These are phyloP conservation scores for Chrysogorgia sp. DNA, from an alignment of 92 coral and sea anemone genomes.

Conservation along the genomic window DNA sequence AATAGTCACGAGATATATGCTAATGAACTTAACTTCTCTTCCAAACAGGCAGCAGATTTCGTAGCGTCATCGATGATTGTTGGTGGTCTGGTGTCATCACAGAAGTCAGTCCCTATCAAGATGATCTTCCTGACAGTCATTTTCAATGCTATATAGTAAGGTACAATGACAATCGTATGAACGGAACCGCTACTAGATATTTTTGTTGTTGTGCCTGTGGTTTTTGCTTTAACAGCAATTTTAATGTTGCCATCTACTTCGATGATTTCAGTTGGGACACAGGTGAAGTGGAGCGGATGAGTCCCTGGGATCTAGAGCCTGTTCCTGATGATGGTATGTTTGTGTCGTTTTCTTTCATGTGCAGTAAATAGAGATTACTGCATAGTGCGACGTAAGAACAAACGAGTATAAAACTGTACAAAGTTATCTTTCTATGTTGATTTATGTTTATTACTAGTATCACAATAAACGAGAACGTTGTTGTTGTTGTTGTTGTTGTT, in stretches of 20 bases:
- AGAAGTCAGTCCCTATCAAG: conserved; percentile 81
- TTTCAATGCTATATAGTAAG: conserved; percentile 88
- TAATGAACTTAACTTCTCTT: not conserved
- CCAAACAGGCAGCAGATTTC: conserved; percentile 82
- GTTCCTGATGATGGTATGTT: conserved; percentile 74
- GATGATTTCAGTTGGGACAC: conserved; percentile 88
- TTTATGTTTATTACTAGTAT: too few species aligned
- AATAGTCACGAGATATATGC: not conserved
- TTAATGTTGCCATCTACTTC: not conserved
- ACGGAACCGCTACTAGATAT: not conserved
- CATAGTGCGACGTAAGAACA: too few species aligned
- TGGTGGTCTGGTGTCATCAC: conserved; percentile 99
- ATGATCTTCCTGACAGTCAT: conserved; percentile 79
- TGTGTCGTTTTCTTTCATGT: not conserved
- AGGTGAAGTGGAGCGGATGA: conserved; percentile 94
- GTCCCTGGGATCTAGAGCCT: conserved; percentile 98
- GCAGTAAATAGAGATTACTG: not conserved
- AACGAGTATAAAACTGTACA: too few species aligned
- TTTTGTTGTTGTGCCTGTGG: not conserved
- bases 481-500: too few species aligned
- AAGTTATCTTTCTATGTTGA: too few species aligned
- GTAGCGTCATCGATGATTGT: conserved; percentile 90
- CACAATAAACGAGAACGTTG: too few species aligned
- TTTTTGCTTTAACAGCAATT: not conserved
- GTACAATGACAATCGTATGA: conserved; percentile 42